Evolutionary conservation across 2,888 invertebrate species (phyloP).

Genomic region (Flexamia atlantica): DNA sequence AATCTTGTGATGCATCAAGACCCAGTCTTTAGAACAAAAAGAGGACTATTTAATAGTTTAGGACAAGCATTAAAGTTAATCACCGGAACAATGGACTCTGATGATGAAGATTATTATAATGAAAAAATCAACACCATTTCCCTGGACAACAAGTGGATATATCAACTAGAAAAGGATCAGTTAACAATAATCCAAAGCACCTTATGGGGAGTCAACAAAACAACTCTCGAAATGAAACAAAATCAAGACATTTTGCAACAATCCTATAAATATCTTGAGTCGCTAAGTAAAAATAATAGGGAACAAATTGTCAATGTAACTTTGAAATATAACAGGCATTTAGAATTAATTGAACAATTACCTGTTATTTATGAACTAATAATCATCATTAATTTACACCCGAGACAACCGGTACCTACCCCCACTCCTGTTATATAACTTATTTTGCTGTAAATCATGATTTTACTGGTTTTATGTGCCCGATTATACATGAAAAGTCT

Average conservation of each 20-base stretch:
- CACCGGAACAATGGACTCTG: constrained; percentile 10
- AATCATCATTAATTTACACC: too few relatives aligned
- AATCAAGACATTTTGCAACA: constrained; percentile 3
- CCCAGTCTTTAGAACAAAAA: background rate
- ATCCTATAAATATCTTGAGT: background rate
- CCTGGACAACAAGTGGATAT: background rate
- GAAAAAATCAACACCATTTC: constrained; percentile 32
- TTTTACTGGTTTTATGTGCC: too few relatives aligned
- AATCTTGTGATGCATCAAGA: background rate
- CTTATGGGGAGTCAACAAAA: background rate
- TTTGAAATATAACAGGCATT: background rate
- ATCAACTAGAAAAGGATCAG: background rate
- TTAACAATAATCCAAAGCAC: constrained; percentile 11
- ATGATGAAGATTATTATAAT: constrained; percentile 14
- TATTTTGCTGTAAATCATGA: too few relatives aligned
- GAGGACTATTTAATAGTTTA: constrained; percentile 5
- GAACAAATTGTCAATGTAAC: background rate
- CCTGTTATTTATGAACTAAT: background rate
- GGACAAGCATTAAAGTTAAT: constrained; percentile 28
- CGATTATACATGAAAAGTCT: too few relatives aligned
- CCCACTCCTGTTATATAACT: too few relatives aligned
- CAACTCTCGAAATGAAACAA: constrained; percentile 21
- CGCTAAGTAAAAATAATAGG: background rate
- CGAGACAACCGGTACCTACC: too few relatives aligned
- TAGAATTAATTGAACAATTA: background rate